Evolutionary conservation across 2,113 vertebrate species (phyloP).

Genomic region (Scalopus aquaticus): DNA sequence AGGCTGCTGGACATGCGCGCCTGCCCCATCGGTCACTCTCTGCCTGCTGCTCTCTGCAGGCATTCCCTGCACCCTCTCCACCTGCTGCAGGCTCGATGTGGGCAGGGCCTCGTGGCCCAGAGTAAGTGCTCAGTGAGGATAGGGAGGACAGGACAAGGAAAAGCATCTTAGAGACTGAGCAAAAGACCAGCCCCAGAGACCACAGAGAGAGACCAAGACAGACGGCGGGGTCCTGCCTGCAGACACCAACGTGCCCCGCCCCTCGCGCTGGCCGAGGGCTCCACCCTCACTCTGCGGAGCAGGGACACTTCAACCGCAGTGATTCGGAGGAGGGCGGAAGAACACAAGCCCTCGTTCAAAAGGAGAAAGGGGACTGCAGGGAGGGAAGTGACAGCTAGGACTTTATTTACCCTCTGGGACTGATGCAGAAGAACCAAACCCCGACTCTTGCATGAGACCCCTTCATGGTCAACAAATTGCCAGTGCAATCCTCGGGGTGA

Average conservation of each 20-base stretch:
- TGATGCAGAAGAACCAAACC: not conserved
- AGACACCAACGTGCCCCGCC: not conserved
- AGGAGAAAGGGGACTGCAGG: not conserved
- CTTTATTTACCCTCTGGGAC: not conserved
- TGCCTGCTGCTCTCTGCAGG: not conserved
- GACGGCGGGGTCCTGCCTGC: not conserved
- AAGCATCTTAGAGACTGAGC: not conserved
- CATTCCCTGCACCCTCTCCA: not conserved
- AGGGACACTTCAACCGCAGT: no score
- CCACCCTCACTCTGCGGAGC: not conserved
- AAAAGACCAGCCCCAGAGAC: not conserved
- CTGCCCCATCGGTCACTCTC: not conserved
- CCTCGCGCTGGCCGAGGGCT: no score
- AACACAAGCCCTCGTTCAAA: not conserved
- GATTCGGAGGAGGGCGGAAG: no score
- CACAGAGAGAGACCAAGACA: not conserved
- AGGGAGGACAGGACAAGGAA: not conserved
- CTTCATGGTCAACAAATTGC: not conserved
- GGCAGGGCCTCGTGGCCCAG: not conserved
- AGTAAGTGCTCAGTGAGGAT: not conserved
- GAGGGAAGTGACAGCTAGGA: not conserved
- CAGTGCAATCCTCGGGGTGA: not conserved
- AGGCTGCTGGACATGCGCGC: not conserved
- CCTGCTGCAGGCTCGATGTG: not conserved
- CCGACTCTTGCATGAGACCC: not conserved